Base-by-base conservation (phyloP, 2,797 vertebrate genomes). In the Helicolenus hilgendorfi region DNA sequence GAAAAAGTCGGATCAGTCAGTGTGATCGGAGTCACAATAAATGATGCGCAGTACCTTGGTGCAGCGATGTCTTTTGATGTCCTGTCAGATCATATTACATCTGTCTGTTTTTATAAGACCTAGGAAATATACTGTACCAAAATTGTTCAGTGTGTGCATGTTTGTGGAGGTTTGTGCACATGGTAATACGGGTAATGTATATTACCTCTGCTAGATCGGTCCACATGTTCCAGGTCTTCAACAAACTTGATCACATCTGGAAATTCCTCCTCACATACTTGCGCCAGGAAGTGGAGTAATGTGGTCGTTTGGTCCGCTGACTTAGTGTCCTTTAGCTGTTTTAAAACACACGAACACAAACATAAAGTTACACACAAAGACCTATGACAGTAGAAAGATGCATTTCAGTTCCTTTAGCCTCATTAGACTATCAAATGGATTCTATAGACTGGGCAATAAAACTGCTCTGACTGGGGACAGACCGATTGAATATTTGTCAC, bases 171-270 rank as follows among this genome's bases (percentile, higher is more conserved):
- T 36, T 45, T 72, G 29, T 85, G 11, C 14, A 5, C 45, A n/a
- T 8, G 27, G 13, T 38, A 35, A 67, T 31, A 18, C 49, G 9
- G 49, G n/a, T 55, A 55, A 31, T 56, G 35, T 53, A 26, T 58
- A n/a, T 83, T 96, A 99, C 99, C 99, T 99, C 98, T 98, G 94
- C 98, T 99, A 27, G 99, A 98, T 97, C 98, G 98, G 91, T 99
- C 99, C 94, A 99, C 98, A 71, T 98, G 98, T 41, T 98, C 97
- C 75, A 99, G 96, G 86, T 99, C 98, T 0, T 98, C 98, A 59
- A 97, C 89, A 93, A 99, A 99, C 87, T 92, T 97, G 71, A 98
- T 94, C 72, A 98, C 96, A 71, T 98, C 98, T 7, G 98, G 97
- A 87, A 98, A 98, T 36, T 97, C 98, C 84, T 98, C 98, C 94